These are phyloP conservation scores for Catostylus mosaicus DNA, from an alignment of 30 jellyfish, hydroid and myxozoan species.

Conservation along the genomic window DNA sequence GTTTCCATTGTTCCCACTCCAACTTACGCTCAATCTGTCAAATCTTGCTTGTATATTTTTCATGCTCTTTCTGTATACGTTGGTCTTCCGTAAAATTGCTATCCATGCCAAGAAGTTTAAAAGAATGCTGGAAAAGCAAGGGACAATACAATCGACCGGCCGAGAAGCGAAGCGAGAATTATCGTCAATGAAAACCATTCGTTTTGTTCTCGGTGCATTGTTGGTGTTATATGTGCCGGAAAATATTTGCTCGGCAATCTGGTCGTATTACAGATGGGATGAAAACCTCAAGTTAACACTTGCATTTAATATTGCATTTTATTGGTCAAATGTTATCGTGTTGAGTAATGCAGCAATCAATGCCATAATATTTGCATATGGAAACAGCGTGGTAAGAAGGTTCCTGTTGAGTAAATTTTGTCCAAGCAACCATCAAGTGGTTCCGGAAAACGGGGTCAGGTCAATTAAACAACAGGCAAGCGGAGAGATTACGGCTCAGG, in stretches of 20 bases:
- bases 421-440: neutral
- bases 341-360: slow-evolving; percentile 50
- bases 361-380: slow-evolving; percentile 29
- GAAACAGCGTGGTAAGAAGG: slow-evolving; percentile 28
- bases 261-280: slow-evolving; percentile 27
- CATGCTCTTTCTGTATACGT: slow-evolving; percentile 16
- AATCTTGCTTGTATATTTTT: neutral
- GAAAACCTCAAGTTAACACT: neutral
- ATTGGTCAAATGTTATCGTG: slow-evolving; percentile 1
- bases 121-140: neutral
- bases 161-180: slow-evolving; percentile 41
- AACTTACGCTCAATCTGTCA: neutral
- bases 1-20: slow-evolving; percentile 8
- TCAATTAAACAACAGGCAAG: too few species aligned
- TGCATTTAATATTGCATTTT: neutral
- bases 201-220: slow-evolving; percentile 28
- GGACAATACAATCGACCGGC: neutral
- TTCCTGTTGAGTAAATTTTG: neutral
- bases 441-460: neutral
- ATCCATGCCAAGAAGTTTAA: slow-evolving; percentile 29
- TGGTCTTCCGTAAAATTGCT: slow-evolving; percentile 29
- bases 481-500: too few species aligned
- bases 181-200: slow-evolving; percentile 51
- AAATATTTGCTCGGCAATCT: slow-evolving; percentile 9
- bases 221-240: slow-evolving; percentile 40